These are phyloP conservation scores for Peromyscus attwateri DNA, from an alignment of 2,797 vertebrate genomes.

Conservation along the genomic window DNA sequence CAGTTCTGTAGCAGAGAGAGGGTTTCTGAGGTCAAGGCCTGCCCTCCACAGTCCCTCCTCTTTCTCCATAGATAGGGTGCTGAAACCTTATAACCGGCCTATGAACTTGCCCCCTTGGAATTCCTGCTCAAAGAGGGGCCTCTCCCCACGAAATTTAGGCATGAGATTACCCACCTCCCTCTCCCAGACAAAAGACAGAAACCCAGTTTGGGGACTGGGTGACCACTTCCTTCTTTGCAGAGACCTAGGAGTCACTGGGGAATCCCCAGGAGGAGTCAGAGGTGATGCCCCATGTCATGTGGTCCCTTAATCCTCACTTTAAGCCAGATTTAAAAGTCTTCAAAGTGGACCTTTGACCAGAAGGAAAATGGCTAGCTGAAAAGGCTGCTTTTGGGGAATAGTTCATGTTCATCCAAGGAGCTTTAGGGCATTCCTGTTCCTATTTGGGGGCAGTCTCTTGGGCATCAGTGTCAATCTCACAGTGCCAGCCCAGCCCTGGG, in stretches of 20 bases:
- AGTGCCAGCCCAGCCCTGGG: constrained; percentile 73
- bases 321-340: constrained; percentile 86
- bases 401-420: constrained; percentile 79
- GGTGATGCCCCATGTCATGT: constrained; percentile 67
- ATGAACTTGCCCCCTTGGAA: background rate
- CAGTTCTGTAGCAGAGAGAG: background rate
- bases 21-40: background rate
- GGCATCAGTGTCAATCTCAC: constrained; percentile 76
- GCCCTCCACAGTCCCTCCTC: background rate
- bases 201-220: constrained; percentile 69
- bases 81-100: background rate
- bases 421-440: constrained; percentile 82
- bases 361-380: constrained; percentile 86
- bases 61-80: background rate
- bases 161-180: constrained; percentile 42
- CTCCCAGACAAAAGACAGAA: constrained; percentile 82
- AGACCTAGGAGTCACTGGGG: constrained; percentile 55
- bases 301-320: constrained; percentile 80
- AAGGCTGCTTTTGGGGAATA: constrained; percentile 83
- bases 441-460: constrained; percentile 79
- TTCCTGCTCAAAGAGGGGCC: background rate
- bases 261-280: constrained; percentile 75
- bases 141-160: background rate
- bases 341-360: constrained; percentile 84
- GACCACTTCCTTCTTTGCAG: constrained; percentile 68